Base-by-base conservation (phyloP, 1,140 invertebrate species). In the Drosophila mayri region DNA sequence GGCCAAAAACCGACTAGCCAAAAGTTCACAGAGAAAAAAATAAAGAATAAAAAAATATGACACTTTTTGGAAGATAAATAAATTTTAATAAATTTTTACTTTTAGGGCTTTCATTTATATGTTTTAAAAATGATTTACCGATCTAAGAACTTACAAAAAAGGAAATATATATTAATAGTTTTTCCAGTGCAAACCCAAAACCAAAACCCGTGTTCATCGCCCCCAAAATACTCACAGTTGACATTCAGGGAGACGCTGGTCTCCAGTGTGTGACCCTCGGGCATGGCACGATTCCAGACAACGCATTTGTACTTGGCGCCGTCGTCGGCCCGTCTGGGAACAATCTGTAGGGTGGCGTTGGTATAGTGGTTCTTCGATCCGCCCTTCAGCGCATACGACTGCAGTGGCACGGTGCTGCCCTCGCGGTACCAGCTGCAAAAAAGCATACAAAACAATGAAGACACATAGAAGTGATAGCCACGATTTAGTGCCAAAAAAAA, bases 281-380 rank as follows among this genome's bases (percentile, higher is more conserved):
- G 94, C 94, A 98, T 96, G 49, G 97, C 98, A 49, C 97, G 94
- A 93, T 98, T 99, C 94, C 96, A 96, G 11, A 98, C 97, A 49
- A 96, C 95, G 92, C 97, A 98, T 52, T 96, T 95, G 93, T 96
- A 98, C 35, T 95, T 94, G 22, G 96, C 96, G 14, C 96, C 95
- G 91, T 99, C 97, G 92, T 98, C 97, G 54, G 97, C 96, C 71
- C 97, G 95, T 37, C 94, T 94, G 10, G 97, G 97, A 35, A 94
- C 95, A 60, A 98, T 93, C 8, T 94, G 94, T n/a, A 98, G 93
- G 22, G 96, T 96, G 2, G 96, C 95, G 16, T 95, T 95, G 16
- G 96, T 96, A 0, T 96, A 94, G 83, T 95, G 95, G 68, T 95
- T 94, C 49, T 95, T 94, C 9, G 95, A 95, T 50, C 94, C 95